Percentiles rank a stretch among this genome's conserved stretches.
These are phyloP conservation scores for Ispidina lecontei DNA, from an alignment of 2,797 vertebrate genomes.

Conservation along the genomic window DNA sequence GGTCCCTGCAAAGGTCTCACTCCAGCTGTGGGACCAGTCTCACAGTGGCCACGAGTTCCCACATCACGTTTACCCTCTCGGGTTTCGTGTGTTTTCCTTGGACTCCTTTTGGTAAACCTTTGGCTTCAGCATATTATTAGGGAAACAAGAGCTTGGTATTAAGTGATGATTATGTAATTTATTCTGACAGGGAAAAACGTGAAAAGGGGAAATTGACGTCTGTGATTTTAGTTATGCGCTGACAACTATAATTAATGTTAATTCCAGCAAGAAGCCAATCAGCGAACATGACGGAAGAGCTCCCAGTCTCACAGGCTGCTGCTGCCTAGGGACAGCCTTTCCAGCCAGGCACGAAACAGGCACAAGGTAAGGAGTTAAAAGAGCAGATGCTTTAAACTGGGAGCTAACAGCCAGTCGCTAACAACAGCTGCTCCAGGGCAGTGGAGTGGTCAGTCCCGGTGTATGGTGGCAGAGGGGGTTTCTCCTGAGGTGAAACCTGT, in stretches of 20 bases:
- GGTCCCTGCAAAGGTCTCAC: not conserved
- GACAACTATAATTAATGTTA: constrained; percentile 76
- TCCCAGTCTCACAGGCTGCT: constrained; percentile 13
- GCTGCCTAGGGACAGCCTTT: constrained; percentile 41
- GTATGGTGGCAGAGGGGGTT: too few species aligned
- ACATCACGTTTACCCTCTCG: not conserved
- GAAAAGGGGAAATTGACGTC: constrained; percentile 76
- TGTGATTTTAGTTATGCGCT: constrained; percentile 74
- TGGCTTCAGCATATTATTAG: constrained; percentile 51
- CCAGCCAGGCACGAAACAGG: constrained; percentile 31
- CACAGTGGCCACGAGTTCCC: fast-evolving
- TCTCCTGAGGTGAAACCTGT: too few species aligned
- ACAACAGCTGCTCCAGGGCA: too few species aligned
- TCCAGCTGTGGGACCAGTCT: not conserved
- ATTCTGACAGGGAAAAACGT: constrained; percentile 73
- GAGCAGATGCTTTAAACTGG: not conserved
- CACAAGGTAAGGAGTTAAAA: not conserved
- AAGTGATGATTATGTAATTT: constrained; percentile 75
- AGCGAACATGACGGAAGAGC: constrained; percentile 36
- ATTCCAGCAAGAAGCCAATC: constrained; percentile 46
- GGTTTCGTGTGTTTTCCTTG: constrained; percentile 47
- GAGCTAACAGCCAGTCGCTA: too few species aligned
- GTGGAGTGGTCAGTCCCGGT: too few species aligned
- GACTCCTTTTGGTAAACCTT: constrained; percentile 53
- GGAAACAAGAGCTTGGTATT: constrained; percentile 68